Percentiles rank a stretch among this genome's conserved stretches.
These are phyloP conservation scores for Melanotaenia nigrans DNA, from an alignment of 2,797 vertebrate species.

Conservation along the genomic window DNA sequence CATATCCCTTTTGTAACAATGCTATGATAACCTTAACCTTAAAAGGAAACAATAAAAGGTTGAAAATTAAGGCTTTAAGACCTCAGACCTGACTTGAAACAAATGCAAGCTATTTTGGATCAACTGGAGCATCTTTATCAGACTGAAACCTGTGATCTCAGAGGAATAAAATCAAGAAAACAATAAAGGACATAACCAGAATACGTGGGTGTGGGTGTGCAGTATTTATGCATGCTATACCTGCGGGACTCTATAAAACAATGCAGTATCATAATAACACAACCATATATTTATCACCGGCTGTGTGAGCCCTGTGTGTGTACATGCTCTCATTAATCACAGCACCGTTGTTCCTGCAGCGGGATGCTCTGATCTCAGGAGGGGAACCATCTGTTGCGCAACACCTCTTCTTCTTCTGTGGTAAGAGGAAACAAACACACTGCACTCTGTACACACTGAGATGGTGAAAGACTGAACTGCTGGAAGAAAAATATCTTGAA, in stretches of 20 bases:
- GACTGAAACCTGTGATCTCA: constrained; percentile 9
- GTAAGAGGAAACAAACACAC: constrained; percentile 21
- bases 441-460: constrained; percentile 12
- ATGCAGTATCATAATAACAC: constrained; percentile 60
- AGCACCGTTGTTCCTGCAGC: constrained; percentile 33
- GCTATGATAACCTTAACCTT: not conserved
- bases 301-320: constrained; percentile 30
- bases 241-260: constrained; percentile 64
- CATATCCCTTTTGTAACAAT: not conserved
- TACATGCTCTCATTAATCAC: constrained; percentile 64
- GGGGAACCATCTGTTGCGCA: constrained; percentile 60
- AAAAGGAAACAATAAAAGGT: not conserved
- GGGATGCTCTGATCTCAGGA: constrained; percentile 48
- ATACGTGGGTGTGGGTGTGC: constrained; percentile 1
- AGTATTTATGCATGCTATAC: constrained; percentile 48
- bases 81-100: constrained; percentile 5
- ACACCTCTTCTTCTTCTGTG: constrained; percentile 40
- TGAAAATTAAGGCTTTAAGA: not conserved
- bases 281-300: constrained; percentile 67
- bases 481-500: not conserved
- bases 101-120: not conserved
- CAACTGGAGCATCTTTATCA: constrained; percentile 2
- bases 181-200: constrained; percentile 18
- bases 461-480: constrained; percentile 14
- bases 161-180: constrained; percentile 24